These are phyloP conservation scores for Drosophila recens DNA, from an alignment of 2,888 invertebrate species.

Conservation along the genomic window DNA sequence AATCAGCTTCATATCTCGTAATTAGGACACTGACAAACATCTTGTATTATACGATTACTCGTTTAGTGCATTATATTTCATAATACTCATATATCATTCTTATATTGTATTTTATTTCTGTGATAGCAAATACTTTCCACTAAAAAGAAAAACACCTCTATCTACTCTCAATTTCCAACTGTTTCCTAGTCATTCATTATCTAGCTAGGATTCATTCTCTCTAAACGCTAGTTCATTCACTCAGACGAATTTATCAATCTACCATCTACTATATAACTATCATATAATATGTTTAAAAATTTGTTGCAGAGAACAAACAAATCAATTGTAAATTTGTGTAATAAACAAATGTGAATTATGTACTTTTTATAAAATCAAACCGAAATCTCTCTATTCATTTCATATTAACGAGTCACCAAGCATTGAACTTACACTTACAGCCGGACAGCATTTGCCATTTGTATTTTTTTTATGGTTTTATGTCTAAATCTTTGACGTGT, in stretches of 20 bases:
- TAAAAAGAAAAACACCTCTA: constrained; percentile 19
- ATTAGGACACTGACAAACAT: constrained; percentile 72
- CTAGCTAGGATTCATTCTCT: constrained; percentile 47
- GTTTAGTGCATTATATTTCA: constrained; percentile 55
- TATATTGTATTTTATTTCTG: constrained; percentile 76
- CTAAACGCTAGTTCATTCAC: constrained; percentile 59
- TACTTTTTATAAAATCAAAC: constrained; percentile 76
- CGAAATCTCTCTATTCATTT: constrained; percentile 1
- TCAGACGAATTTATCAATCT: constrained; percentile 72
- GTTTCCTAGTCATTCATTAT: constrained; percentile 68
- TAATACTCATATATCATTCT: constrained; percentile 64
- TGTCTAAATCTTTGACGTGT: constrained; percentile 46
- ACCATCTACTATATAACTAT: constrained; percentile 54
- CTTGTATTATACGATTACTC: constrained; percentile 26
- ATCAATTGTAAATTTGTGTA: constrained; percentile 71
- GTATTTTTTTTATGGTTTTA: constrained; percentile 36
- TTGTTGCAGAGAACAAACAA: constrained; percentile 67
- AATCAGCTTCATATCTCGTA: constrained; percentile 81
- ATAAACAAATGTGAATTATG: constrained; percentile 76
- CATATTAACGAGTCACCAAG: constrained; percentile 41
- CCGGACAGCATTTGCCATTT: constrained; percentile 22
- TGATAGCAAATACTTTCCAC: constrained; percentile 76
- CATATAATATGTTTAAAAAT: constrained; percentile 50
- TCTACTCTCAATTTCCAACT: constrained; percentile 32
- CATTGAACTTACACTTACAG: constrained; percentile 70